Base-by-base conservation (phyloP, 2,113 vertebrate genomes). In the Rhineura floridana region DNA sequence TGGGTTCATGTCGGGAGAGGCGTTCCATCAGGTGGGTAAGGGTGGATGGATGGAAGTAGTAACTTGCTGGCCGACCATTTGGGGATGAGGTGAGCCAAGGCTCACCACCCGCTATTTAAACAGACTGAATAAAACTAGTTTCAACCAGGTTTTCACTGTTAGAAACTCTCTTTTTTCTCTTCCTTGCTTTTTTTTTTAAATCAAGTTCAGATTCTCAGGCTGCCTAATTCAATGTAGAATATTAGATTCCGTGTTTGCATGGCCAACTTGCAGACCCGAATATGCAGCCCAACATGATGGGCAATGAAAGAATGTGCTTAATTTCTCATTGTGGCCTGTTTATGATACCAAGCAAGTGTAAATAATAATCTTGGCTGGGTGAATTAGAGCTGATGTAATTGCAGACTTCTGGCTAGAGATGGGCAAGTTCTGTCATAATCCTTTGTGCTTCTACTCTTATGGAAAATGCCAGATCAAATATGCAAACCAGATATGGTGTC, bases 301-400 rank as follows among this genome's bases (percentile, higher is more conserved):
- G 4, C 81, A 79, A 25, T 62, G 42, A 33, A 70, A 69, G 50
- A 90, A 79, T n/a, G 21, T 84, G 75, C 63, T 84, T 87, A 76
- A 80, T 79, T 70, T 83, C 25, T 36, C 30, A n/a, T 9, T 84
- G 85, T 52, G 81, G 65, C 52, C 36, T 33, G 46, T 52, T 46
- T 77, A 39, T 52, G 46, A 77, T 87, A 52, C 73, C 46, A 36
- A 48, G 65, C 2, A 46, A 84, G 25, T 46, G 81, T 72, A 84
- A 87, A 73, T 83, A 82, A 83, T 59, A 67, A n/a, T 55, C 4
- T 0, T 5, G 19, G 67, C 69, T 42, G 30, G 59, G 46, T 70
- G 70, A 30, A 83, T 36, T 21, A 65, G 50, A 25, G 21, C 46
- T 76, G 62, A n/a, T 39, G 44, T 50, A 76, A 77, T 80, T 87